Evolutionary conservation across 2,797 vertebrate genomes (phyloP), one percentile per base, ranked within the genome.

Genomic region (Catharus ustulatus): DNA sequence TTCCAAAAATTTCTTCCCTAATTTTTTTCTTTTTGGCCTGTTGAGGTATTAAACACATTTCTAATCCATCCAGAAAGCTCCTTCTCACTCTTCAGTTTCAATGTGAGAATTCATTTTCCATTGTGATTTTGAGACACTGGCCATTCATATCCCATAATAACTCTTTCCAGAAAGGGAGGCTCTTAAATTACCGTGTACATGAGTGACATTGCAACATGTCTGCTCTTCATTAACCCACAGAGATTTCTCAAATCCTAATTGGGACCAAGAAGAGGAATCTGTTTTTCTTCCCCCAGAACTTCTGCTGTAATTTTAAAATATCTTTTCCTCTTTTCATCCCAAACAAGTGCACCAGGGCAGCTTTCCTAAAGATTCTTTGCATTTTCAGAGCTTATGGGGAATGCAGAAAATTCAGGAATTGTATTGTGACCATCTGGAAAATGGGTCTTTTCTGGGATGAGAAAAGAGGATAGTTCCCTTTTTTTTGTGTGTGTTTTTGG

Each of bases 161-260:
- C 46, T 69, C 38, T 66, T 46, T 83, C 36, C 77, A 80, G 27
- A 38, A 74, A 73, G 49, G 32, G 15, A 48, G 36, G 55, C 7
- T 80, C 27, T 52, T 85, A 72, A 94, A 94, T 52, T 11, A 8
- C 48, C 20, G 1, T 9, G 32, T 36, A 24, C 40, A 17, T 20
- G 38, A 89, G 49, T 2, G 34, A 91, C 76, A 87, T 89, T 93
- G 90, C 57, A 48, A 59, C 62, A 11, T 57, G 83, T 89, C 71
- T 84, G 38, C 77, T 88, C 59, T 75, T 95, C 78, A 86, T 95
- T 95, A 95, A 83, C 36, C 64, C n/a, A 11, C 26, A 30, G 84
- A 76, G 49, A 86, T 91, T 89, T 88, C 90, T 94, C 64, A 94
- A 80, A 82, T 69, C 76, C 54, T 94, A 80, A 80, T 94, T 84